A percentile compares a stretch with the other conserved stretches of the same genome.
Conservation (phyloP, 2,113 vertebrate species). For the Otis tarda region DNA sequence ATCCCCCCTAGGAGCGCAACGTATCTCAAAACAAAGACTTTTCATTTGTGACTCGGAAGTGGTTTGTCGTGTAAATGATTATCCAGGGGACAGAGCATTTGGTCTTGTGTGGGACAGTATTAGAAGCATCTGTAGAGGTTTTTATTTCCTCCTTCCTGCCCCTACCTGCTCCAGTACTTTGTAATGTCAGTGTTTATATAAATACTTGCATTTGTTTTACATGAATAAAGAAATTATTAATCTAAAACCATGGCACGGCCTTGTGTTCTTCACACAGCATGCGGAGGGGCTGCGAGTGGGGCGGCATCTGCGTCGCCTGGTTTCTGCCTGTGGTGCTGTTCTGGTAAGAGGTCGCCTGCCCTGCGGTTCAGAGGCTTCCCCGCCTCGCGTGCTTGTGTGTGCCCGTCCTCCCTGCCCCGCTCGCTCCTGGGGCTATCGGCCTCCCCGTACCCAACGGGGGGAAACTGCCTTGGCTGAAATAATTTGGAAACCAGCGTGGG, state of each 20-base stretch:
- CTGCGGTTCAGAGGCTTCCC: fast-evolving
- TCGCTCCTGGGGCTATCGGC: neutral
- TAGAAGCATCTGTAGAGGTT: constrained; percentile 76
- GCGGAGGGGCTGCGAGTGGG: neutral
- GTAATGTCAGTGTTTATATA: constrained; percentile 82
- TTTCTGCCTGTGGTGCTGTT: no score
- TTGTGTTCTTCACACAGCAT: neutral
- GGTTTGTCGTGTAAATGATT: constrained; percentile 68
- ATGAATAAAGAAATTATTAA: constrained; percentile 79
- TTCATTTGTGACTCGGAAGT: constrained; percentile 64
- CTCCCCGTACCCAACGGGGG: fast-evolving
- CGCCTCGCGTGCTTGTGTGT: neutral
- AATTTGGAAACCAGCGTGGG: fast-evolving
- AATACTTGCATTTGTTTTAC: constrained; percentile 79
- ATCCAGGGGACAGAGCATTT: constrained; percentile 62
- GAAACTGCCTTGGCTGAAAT: neutral
- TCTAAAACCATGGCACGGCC: neutral
- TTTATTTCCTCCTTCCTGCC: constrained; percentile 63
- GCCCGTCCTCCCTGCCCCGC: no score
- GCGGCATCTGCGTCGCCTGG: neutral
- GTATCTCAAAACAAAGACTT: constrained; percentile 67
- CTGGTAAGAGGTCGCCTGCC: neutral
- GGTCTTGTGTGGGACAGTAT: constrained; percentile 75
- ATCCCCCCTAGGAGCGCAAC: neutral
- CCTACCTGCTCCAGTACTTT: constrained; percentile 68